Percentiles rank a stretch among this genome's conserved stretches.
Conservation (phyloP, 2,888 invertebrate species). For the Spisula solida region DNA sequence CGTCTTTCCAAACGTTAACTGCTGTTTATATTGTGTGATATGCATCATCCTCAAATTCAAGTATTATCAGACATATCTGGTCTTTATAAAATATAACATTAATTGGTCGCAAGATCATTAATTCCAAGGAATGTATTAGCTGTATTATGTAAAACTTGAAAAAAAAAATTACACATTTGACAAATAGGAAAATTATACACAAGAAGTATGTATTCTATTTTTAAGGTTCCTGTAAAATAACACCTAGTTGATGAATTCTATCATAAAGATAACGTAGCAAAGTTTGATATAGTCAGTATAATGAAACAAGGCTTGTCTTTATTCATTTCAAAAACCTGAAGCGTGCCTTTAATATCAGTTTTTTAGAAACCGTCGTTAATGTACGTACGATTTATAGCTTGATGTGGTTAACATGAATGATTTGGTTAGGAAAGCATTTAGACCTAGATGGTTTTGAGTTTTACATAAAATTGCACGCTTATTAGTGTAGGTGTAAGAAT, state of each 20-base stretch:
- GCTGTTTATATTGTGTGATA: no score
- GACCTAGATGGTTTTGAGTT: not conserved
- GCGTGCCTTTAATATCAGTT: not conserved
- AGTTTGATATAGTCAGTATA: not conserved
- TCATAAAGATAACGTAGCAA: not conserved
- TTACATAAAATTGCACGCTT: not conserved
- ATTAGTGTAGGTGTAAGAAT: no score
- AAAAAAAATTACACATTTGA: not conserved
- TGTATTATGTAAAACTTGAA: not conserved
- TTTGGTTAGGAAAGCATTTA: not conserved
- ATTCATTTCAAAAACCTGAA: not conserved
- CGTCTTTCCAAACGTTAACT: no score
- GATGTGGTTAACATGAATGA: not conserved
- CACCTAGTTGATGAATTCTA: not conserved
- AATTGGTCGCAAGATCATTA: no score
- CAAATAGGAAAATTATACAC: conserved; percentile 20
- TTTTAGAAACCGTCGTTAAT: not conserved
- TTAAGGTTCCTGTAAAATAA: not conserved
- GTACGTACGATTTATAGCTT: not conserved
- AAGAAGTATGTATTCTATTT: not conserved
- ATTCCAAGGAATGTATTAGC: no score
- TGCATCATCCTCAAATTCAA: no score
- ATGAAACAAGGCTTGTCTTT: not conserved
- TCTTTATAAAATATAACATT: no score
- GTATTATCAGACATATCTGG: no score